Evolutionary conservation across 1,140 invertebrate species (phyloP), one percentile per base, ranked within the genome.

Genomic region (Hestina assimilis): DNA sequence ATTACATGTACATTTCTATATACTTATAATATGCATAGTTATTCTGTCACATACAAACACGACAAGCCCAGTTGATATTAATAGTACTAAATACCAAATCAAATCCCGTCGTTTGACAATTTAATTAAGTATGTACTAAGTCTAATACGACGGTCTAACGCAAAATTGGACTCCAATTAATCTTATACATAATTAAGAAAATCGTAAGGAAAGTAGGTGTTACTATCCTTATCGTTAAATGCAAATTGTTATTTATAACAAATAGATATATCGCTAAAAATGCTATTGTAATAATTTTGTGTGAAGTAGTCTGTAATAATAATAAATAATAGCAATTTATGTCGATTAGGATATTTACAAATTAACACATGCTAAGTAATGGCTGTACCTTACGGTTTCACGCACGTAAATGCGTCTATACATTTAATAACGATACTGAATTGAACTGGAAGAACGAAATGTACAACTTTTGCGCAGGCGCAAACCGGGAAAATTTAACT

Each of bases 121-220:
- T 79, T 79, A 79, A 79, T 79, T 79, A 79, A 79, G 63, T 64
- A 73, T 72, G 66, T 72, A 75, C 67, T 69, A 61, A 75, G 59
- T 61, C 63, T 67, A 57, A 67, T 72, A 71, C 72, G 66, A 76
- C 67, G 69, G 69, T 72, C 66, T 64, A 67, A 72, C 60, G 64
- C 54, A 63, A 71, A 70, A 72, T 76, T 69, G 68, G 60, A 69
- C 63, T 66, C 67, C 65, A 74, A 69, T 72, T 69, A 74, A 72
- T 74, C 65, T 64, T 56, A 21, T 60, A 31, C 64, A 59, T 64
- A 54, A 65, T 65, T 59, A 56, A 9, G 40, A 12, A 8, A 4
- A 9, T 21, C 26, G 41, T 55, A 15, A 48, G 11, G 19, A 63
- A 59, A 60, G 35, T 60, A 52, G 21, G n/a, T 57, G 29, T 60